Conservation (phyloP, 2,113 vertebrate genomes). For the Cavia porcellus region DNA sequence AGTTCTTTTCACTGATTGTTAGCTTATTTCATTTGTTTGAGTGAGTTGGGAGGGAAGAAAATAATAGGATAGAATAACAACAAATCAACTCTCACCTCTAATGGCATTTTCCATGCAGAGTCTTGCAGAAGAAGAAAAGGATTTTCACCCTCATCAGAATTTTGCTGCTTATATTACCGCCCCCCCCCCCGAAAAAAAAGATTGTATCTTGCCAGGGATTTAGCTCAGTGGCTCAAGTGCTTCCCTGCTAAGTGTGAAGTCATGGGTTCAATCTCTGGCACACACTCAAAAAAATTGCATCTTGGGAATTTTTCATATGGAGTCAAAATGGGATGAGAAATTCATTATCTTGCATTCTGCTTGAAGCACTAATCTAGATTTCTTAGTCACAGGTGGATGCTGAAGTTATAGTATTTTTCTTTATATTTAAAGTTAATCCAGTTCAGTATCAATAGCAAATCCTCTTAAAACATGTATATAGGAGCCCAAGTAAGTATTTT, state of each 20-base stretch:
- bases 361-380: slow-evolving; percentile 79
- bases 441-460: slow-evolving; percentile 87
- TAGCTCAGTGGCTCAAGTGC: no score
- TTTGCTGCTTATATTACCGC: slow-evolving; percentile 69
- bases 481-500: slow-evolving; percentile 86
- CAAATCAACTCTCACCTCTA: slow-evolving; percentile 65
- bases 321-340: slow-evolving; percentile 82
- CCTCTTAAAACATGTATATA: slow-evolving; percentile 87
- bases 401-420: slow-evolving; percentile 82
- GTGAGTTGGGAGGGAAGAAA: neutral
- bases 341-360: slow-evolving; percentile 77
- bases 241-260: no score
- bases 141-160: slow-evolving; percentile 83
- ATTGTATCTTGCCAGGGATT: no score
- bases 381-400: slow-evolving; percentile 77
- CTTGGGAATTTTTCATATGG: slow-evolving; percentile 79
- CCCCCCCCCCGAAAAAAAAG: slow-evolving; percentile 19
- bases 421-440: slow-evolving; percentile 85
- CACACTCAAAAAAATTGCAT: slow-evolving; percentile 55
- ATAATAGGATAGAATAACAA: neutral
- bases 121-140: slow-evolving; percentile 58
- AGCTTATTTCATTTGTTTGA: neutral
- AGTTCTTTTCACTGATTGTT: slow-evolving; percentile 24
- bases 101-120: slow-evolving; percentile 58
- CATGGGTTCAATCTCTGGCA: no score